phyloP scores from a whole-genome alignment of 2,113 vertebrate genomes.

The Cyprinodon brontotheroides region DNA sequence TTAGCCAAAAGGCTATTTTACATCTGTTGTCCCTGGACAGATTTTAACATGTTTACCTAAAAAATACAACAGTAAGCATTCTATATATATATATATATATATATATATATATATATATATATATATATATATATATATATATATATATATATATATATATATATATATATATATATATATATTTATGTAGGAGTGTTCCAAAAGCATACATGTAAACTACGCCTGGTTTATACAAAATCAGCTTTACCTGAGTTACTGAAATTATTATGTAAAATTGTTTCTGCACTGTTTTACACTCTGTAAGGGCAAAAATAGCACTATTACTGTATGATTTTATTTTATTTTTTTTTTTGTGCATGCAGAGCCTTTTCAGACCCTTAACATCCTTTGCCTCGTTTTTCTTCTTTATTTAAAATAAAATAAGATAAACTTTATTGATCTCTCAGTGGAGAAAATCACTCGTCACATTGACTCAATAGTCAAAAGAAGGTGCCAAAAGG shows the following conservation, averaged over 20 bases:
- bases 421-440: too few species aligned
- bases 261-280: neutral
- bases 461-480: too few species aligned
- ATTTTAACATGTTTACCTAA: too few species aligned
- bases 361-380: neutral
- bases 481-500: too few species aligned
- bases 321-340: neutral
- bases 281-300: neutral
- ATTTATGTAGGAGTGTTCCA: neutral
- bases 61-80: too few species aligned
- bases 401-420: neutral
- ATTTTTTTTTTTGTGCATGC: neutral
- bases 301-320: neutral
- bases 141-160: neutral
- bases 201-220: neutral
- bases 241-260: neutral
- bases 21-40: too few species aligned
- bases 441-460: too few species aligned
- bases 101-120: too few species aligned
- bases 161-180: too few species aligned
- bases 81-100: neutral
- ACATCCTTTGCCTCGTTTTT: neutral
- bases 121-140: too few species aligned
- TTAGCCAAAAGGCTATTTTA: too few species aligned
- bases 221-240: neutral